phyloP scores from a whole-genome alignment of 1,140 invertebrate species.

The Drosophila asahinai region DNA sequence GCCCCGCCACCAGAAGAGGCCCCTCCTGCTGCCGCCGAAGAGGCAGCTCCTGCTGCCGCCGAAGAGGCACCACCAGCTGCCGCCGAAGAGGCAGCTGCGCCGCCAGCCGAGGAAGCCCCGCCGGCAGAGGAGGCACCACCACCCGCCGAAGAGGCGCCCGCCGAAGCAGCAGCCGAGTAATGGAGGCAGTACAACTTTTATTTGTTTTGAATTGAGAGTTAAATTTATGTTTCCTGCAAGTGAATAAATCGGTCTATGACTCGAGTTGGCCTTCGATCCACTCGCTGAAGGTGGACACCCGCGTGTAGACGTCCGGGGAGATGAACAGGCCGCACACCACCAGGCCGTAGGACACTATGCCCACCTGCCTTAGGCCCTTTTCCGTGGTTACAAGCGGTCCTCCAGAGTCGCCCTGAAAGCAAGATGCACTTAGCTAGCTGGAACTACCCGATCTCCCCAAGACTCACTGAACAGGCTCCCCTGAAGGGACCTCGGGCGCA shows the following conservation, averaged over 20 bases:
- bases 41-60: neutral
- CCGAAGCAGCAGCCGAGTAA: slow-evolving; percentile 25
- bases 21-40: neutral
- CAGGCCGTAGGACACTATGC: slow-evolving; percentile 90
- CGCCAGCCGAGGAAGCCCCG: slow-evolving; percentile 15
- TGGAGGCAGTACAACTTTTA: neutral
- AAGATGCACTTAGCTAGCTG: neutral
- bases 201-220: slow-evolving; percentile 23
- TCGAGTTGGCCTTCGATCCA: slow-evolving; percentile 83
- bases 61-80: slow-evolving; percentile 2
- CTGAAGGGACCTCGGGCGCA: slow-evolving; percentile 85
- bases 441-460: neutral
- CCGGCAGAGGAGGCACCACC: slow-evolving; percentile 9
- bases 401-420: slow-evolving; percentile 89
- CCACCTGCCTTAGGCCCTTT: slow-evolving; percentile 85
- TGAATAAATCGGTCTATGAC: slow-evolving; percentile 10
- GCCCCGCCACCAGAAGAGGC: slow-evolving; percentile 14
- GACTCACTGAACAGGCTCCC: slow-evolving; percentile 84
- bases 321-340: slow-evolving; percentile 85
- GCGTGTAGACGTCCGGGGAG: slow-evolving; percentile 87
- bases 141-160: slow-evolving; percentile 16
- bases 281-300: slow-evolving; percentile 84
- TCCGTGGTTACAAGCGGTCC: slow-evolving; percentile 87
- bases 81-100: slow-evolving; percentile 8
- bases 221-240: slow-evolving; percentile 39